Percentiles rank a stretch among this genome's conserved stretches.
Conservation (phyloP, 1,140 invertebrate genomes). For the Venturia canescens region DNA sequence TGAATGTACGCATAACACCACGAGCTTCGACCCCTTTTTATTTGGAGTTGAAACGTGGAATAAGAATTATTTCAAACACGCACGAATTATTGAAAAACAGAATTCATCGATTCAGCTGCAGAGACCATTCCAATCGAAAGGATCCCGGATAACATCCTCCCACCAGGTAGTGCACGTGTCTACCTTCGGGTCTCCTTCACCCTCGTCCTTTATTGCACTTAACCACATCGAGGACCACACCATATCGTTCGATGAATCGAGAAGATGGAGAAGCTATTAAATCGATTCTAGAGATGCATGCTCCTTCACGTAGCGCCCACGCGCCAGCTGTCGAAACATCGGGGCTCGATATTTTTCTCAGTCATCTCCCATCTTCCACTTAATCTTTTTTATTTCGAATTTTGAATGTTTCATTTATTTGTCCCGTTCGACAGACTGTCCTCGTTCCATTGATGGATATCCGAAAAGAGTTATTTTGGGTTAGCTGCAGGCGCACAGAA, state of each 20-base stretch:
- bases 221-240: too few relatives aligned
- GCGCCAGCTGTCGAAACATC: slow-evolving; percentile 49
- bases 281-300: slow-evolving; percentile 39
- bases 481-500: neutral
- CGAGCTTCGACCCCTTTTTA: too few relatives aligned
- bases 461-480: too few relatives aligned
- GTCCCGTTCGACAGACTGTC: neutral
- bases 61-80: neutral
- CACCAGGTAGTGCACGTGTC: slow-evolving; percentile 7
- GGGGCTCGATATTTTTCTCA: slow-evolving; percentile 28
- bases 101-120: slow-evolving; percentile 13
- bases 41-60: neutral
- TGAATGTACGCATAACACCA: too few relatives aligned
- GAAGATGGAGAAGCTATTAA: slow-evolving; percentile 43
- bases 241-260: slow-evolving; percentile 3
- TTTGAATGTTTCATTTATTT: slow-evolving; percentile 3
- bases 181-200: neutral
- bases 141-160: slow-evolving; percentile 16
- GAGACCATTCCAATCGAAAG: neutral
- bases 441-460: neutral
- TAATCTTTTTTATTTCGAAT: slow-evolving; percentile 50
- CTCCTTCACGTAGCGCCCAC: slow-evolving; percentile 41
- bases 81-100: slow-evolving; percentile 29
- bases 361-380: slow-evolving; percentile 4
- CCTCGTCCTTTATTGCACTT: neutral